These are phyloP conservation scores for Amphimedon queenslandica DNA, from an alignment of 37 sponge, comb jelly and placozoan genomes.

Conservation along the genomic window DNA sequence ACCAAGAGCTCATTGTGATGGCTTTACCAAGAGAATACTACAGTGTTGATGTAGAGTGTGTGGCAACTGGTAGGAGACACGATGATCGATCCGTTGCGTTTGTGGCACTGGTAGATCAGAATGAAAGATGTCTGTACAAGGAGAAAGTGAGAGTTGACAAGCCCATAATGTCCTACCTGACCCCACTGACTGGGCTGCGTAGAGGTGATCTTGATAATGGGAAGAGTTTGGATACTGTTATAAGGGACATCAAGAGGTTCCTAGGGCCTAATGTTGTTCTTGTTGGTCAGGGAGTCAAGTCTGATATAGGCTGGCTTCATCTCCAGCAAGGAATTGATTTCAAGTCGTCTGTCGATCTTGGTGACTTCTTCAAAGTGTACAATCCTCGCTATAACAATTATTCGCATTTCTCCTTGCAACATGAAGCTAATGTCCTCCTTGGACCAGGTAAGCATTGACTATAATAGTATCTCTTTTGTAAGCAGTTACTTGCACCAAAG, in stretches of 20 bases:
- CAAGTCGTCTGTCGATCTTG: conserved; percentile 19
- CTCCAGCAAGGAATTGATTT: conserved; percentile 28
- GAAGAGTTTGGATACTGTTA: conserved; percentile 10
- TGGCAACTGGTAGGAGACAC: conserved; percentile 42
- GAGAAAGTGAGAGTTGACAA: conserved; percentile 18
- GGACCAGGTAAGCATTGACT: conserved; percentile 4
- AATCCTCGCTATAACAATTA: conserved; percentile 33
- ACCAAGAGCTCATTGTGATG: no score
- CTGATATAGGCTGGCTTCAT: conserved; percentile 46
- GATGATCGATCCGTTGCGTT: conserved; percentile 18
- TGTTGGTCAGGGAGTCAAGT: conserved; percentile 31
- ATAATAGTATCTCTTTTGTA: no score
- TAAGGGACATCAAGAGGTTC: conserved; percentile 28
- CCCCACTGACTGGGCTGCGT: conserved; percentile 35
- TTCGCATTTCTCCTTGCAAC: conserved; percentile 19
- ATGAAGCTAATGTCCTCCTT: conserved; percentile 45
- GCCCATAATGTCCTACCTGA: conserved; percentile 40
- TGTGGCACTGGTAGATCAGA: conserved; percentile 31
- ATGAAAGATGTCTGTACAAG: conserved; percentile 20
- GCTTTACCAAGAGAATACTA: conserved; percentile 6
- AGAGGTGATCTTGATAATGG: conserved; percentile 27
- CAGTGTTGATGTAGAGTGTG: conserved; percentile 41
- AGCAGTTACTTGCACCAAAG: no score
- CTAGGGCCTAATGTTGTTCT: conserved; percentile 36
- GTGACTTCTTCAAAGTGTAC: conserved; percentile 40